These are phyloP conservation scores for Lottia scabra DNA, from an alignment of 2,888 invertebrate species.

Conservation along the genomic window DNA sequence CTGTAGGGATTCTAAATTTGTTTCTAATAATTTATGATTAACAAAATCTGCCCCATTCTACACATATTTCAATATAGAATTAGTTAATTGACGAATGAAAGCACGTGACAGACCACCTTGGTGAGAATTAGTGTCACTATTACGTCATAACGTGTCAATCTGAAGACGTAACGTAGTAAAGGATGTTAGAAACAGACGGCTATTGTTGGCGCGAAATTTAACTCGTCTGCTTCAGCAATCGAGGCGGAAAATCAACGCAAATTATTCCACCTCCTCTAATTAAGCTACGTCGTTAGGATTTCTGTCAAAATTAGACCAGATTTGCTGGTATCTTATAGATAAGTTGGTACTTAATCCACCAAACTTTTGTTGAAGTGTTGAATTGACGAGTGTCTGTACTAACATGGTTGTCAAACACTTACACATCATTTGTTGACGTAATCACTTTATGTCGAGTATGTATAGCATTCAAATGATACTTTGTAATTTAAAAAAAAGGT, in stretches of 20 bases:
- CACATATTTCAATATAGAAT: neutral
- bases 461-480: no score
- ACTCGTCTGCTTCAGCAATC: neutral
- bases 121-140: neutral
- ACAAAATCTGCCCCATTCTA: no score
- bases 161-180: neutral
- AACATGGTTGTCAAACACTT: neutral
- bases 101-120: slow-evolving; percentile 5
- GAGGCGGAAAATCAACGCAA: neutral
- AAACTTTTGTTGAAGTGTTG: neutral
- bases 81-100: neutral
- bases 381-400: neutral
- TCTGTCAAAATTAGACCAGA: neutral
- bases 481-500: no score
- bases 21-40: no score
- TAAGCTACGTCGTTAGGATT: neutral
- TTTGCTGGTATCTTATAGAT: no score
- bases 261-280: neutral
- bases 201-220: neutral
- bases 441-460: no score
- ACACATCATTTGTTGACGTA: no score
- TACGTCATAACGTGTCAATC: slow-evolving; percentile 4
- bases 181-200: neutral
- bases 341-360: neutral
- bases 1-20: no score